Conservation (phyloP, 2,797 vertebrate species). For the Pangasius djambal region DNA sequence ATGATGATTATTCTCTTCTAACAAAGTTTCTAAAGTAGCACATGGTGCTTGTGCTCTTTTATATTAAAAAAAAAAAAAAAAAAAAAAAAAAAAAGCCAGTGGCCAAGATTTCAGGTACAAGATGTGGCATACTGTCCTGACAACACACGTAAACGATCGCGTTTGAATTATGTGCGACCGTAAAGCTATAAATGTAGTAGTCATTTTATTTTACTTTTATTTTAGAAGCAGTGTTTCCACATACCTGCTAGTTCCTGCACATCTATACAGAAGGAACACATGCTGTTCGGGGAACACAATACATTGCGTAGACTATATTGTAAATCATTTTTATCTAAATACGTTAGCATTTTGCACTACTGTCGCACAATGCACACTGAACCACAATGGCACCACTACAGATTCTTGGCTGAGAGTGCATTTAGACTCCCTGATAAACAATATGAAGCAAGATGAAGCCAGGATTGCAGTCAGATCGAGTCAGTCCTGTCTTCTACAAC, state of each 20-base stretch:
- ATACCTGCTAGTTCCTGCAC: neutral
- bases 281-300: neutral
- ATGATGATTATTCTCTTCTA: too few relatives aligned
- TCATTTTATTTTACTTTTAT: neutral
- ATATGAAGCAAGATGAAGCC: neutral
- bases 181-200: neutral
- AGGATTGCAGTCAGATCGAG: neutral
- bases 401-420: neutral
- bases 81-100: neutral
- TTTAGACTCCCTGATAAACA: neutral
- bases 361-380: neutral
- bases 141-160: neutral
- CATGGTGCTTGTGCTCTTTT: too few relatives aligned
- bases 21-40: neutral
- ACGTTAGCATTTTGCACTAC: neutral
- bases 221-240: neutral
- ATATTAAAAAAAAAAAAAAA: neutral
- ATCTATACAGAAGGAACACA: neutral
- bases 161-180: neutral
- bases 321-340: neutral
- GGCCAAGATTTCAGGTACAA: neutral
- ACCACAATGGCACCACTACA: neutral
- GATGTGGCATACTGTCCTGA: neutral
- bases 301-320: too few relatives aligned
- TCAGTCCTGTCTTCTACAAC: neutral